Evolutionary conservation across 2,113 vertebrate species (phyloP).

Genomic region (Colistium nudipinnis): DNA sequence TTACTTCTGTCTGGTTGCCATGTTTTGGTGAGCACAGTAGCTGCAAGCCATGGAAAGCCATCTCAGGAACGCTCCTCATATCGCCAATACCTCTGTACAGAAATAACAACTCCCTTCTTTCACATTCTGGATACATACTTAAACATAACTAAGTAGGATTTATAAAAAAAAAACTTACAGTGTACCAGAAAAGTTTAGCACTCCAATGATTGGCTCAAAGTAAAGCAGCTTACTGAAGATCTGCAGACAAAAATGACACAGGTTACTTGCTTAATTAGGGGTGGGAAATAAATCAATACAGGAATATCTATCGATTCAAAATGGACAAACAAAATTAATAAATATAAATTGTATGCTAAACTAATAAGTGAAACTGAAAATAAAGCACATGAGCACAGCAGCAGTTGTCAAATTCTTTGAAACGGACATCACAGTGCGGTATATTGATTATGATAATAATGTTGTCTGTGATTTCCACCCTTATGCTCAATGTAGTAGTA

Average conservation of each 20-base stretch:
- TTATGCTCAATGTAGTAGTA: too few relatives aligned
- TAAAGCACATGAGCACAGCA: too few relatives aligned
- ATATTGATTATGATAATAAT: too few relatives aligned
- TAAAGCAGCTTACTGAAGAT: conserved; percentile 85
- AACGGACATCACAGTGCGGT: too few relatives aligned
- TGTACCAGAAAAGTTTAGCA: conserved; percentile 68
- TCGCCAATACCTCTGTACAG: conserved; percentile 75
- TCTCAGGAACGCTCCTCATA: conserved; percentile 83
- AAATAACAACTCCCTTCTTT: conserved; percentile 18
- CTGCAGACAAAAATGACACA: conserved; percentile 71
- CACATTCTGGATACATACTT: neutral
- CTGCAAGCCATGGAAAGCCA: conserved; percentile 87
- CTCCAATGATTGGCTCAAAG: conserved; percentile 83
- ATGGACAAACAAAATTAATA: too few relatives aligned
- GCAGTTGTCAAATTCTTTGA: too few relatives aligned
- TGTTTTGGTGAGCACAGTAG: conserved; percentile 87
- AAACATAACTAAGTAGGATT: neutral
- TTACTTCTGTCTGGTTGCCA: conserved; percentile 86
- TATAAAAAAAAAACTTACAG: conserved; percentile 39
- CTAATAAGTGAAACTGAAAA: too few relatives aligned
- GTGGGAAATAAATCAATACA: too few relatives aligned
- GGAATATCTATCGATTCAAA: too few relatives aligned
- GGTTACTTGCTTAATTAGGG: neutral
- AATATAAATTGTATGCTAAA: too few relatives aligned
- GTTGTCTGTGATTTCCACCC: too few relatives aligned